Base-by-base conservation (phyloP, 2,797 vertebrate genomes). In the Enteromius paludinosus region DNA sequence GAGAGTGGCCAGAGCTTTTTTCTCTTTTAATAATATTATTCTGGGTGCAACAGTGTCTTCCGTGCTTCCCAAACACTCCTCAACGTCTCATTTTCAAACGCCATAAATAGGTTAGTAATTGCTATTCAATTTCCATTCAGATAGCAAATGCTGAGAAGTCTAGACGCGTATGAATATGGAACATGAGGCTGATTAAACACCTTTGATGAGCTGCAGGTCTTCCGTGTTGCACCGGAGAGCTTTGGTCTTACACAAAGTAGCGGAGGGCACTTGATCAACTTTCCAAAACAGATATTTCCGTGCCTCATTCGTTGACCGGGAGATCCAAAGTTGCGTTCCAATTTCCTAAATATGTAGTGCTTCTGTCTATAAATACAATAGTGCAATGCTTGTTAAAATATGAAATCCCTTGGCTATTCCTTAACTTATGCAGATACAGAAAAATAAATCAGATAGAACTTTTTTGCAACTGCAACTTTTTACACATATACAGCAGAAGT, bases 311-410 rank as follows among this genome's bases (percentile, higher is more conserved):
- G 68, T 84, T 4, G 18, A 66, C 69, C 64, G 14, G 23, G 59
- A 59, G 52, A 52, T 47, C 73, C 43, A 66, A 81, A 47, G 59
- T 79, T 10, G 47, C 89, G 73, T 90, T 91, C 85, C 89, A 87
- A 89, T 89, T 89, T 89, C 61, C 87, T 88, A 90, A 90, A 88
- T 90, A 90, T 84, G 90, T 89, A 91, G 91, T 93, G 90, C 90
- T 88, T 85, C 85, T 76, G 84, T 78, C 66, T 54, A 69, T 43
- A 56, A 78, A 85, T 82, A 85, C 84, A 62, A 87, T 85, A 88
- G 70, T 87, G 78, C 87, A 85, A 82, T 61, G 83, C 76, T 71
- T 86, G 80, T 83, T 86, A 86, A 87, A 88, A 86, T 86, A 85
- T 87, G 84, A 87, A 89, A 88, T 87, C 87, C 85, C 72, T 86